Conservation (phyloP, 2,113 vertebrate species). For the Chaetops frenatus region DNA sequence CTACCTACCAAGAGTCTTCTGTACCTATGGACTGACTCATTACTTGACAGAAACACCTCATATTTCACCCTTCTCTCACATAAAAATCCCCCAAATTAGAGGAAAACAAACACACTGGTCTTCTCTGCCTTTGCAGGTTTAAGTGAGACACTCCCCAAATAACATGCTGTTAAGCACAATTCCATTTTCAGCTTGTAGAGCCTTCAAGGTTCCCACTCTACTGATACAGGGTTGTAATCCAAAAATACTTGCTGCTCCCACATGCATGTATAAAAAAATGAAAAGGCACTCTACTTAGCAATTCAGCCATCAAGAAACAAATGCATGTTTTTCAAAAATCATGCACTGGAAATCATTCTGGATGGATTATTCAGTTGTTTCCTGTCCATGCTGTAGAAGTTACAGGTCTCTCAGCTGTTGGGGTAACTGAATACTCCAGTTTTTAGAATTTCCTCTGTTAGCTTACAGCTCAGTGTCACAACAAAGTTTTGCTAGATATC, state of each 20-base stretch:
- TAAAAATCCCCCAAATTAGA: neutral
- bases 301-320: neutral
- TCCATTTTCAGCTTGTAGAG: neutral
- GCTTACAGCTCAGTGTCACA: neutral
- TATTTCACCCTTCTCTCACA: neutral
- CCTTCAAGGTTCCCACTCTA: neutral
- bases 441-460: neutral
- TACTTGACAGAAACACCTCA: neutral
- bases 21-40: neutral
- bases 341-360: neutral
- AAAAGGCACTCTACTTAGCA: neutral
- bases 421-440: neutral
- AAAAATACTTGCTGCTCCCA: neutral
- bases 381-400: neutral
- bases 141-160: neutral
- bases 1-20: neutral
- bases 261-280: neutral
- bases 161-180: neutral
- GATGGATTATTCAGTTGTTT: neutral
- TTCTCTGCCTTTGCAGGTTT: neutral
- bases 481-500: neutral
- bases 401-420: neutral
- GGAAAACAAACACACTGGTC: neutral
- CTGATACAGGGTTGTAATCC: neutral
- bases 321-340: neutral